Evolutionary conservation across 2,797 vertebrate species (phyloP), one percentile per base, ranked within the genome.

Genomic region (Crocidura indochinensis): DNA sequence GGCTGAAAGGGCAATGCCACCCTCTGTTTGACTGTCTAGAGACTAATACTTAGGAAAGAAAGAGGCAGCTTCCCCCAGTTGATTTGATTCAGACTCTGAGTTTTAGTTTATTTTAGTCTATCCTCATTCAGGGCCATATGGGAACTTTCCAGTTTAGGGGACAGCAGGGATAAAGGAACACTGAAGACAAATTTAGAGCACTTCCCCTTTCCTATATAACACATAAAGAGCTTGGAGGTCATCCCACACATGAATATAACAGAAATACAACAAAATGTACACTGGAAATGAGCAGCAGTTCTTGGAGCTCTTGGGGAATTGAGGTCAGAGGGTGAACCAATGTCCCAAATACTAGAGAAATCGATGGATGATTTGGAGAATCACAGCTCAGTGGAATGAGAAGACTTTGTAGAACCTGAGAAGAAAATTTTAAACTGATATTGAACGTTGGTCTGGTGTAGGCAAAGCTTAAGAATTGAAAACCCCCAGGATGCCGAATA

Each of bases 71-170:
- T 91, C 29, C 64, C 10, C 38, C 31, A 10, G 2, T 67, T 27
- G 77, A 17, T 89, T 83, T 71, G 19, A 15, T 88, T 65, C 20
- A 81, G 73, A 65, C 4, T 82, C 77, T 51, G 51, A 26, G 78
- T 78, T 88, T 79, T 22, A 11, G 4, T 26, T 26, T 53, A n/a
- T 44, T 75, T 64, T 86, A 75, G 68, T 79, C 44, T 3, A 46
- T 71, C 8, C 8, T 89, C 75, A 60, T n/a, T 79, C 14, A 68
- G 72, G 12, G 29, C 60, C 27, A 29, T 47, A 69, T 95, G 47
- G 15, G 64, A 93, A 92, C 20, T 77, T 88, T 95, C 64, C 47
- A 93, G 14, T 76, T 85, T 62, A 24, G 1, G 29, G 22, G n/a
- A 93, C 94, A 20, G 15, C 72, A 0, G 0, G 22, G 26, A 4